A percentile compares a stretch with the other conserved stretches of the same genome.
Conservation (phyloP, 2,888 invertebrate genomes). For the Dynastes maya region DNA sequence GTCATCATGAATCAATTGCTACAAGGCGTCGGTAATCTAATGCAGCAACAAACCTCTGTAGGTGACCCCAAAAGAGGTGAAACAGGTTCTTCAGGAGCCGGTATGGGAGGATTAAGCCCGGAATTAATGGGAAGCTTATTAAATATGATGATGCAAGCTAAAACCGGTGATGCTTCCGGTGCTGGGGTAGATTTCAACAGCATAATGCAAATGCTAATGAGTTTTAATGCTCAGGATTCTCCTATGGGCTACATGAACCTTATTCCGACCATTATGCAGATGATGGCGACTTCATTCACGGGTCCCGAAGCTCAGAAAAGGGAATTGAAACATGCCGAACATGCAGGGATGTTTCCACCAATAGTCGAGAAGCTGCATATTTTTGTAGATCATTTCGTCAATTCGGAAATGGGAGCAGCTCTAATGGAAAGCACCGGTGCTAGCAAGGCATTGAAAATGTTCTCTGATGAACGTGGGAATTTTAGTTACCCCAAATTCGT, state of each 20-base stretch:
- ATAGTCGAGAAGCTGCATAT: slow-evolving; percentile 80
- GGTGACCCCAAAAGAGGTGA: slow-evolving; percentile 46
- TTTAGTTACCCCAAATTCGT: slow-evolving; percentile 82
- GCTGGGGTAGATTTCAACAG: slow-evolving; percentile 52
- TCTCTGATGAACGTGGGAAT: slow-evolving; percentile 80
- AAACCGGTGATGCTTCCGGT: slow-evolving; percentile 33
- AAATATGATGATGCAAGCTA: slow-evolving; percentile 71
- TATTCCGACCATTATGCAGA: slow-evolving; percentile 75
- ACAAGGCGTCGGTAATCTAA: slow-evolving; percentile 67
- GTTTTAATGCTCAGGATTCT: not conserved
- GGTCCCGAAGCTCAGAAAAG: slow-evolving; percentile 77
- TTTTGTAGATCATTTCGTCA: slow-evolving; percentile 85
- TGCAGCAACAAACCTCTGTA: slow-evolving; percentile 35
- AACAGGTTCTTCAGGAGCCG: slow-evolving; percentile 63
- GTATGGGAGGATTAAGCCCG: slow-evolving; percentile 70
- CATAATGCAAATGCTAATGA: slow-evolving; percentile 19
- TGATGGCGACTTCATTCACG: slow-evolving; percentile 68
- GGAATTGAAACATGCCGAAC: slow-evolving; percentile 78
- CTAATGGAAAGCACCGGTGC: slow-evolving; percentile 83
- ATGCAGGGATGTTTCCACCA: slow-evolving; percentile 82
- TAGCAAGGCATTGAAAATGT: slow-evolving; percentile 79
- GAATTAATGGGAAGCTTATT: slow-evolving; percentile 75
- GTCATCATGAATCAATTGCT: slow-evolving; percentile 70
- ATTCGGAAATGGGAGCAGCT: slow-evolving; percentile 84
- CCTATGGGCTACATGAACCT: slow-evolving; percentile 56